phyloP scores from a whole-genome alignment of 2,797 vertebrate genomes.

The Pipistrellus nathusii region DNA sequence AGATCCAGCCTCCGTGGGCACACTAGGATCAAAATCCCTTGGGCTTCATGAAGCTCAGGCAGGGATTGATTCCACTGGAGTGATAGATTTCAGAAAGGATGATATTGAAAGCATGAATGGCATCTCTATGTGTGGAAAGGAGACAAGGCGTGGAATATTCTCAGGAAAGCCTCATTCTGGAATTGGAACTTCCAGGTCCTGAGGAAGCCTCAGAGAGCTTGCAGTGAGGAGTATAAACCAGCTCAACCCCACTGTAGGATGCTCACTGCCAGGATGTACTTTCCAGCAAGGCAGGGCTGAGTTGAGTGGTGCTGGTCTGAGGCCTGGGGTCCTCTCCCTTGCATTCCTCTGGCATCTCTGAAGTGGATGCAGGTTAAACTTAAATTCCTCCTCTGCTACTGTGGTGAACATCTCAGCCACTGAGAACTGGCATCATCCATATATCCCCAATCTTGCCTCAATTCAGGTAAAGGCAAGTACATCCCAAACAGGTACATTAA shows the following conservation, averaged over 20 bases:
- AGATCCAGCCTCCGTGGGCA: neutral
- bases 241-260: neutral
- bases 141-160: neutral
- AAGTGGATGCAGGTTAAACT: slow-evolving; percentile 80
- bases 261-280: neutral
- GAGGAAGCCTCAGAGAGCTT: neutral
- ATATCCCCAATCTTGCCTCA: slow-evolving; percentile 29
- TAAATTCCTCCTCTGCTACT: slow-evolving; percentile 56
- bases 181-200: neutral
- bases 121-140: neutral
- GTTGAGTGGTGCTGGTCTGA: slow-evolving; percentile 14
- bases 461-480: neutral
- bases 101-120: neutral
- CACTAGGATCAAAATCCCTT: neutral
- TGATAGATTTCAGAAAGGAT: neutral
- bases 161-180: neutral
- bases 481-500: neutral
- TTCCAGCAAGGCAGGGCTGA: neutral
- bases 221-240: neutral
- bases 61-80: neutral
- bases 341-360: slow-evolving; percentile 69
- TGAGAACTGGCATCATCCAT: slow-evolving; percentile 46
- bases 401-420: slow-evolving; percentile 62
- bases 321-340: slow-evolving; percentile 43
- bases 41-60: neutral